Evolutionary conservation across 2,113 vertebrate species (phyloP), one percentile per base, ranked within the genome.

Genomic region (Lasiurus borealis): DNA sequence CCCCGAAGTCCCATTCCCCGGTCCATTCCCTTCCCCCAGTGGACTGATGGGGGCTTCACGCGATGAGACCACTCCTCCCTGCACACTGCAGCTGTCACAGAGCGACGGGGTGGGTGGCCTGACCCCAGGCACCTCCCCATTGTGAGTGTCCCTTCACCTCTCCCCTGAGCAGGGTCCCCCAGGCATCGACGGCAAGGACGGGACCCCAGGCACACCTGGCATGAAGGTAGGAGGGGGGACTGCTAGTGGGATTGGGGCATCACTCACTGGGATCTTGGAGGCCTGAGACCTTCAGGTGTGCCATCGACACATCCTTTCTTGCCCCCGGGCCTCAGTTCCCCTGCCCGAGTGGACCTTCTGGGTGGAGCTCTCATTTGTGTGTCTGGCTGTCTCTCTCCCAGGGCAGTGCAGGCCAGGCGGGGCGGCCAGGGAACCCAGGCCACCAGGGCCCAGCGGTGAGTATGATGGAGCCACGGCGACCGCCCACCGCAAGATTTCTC

Each of bases 171-270:
- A 99, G 99, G 99, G 99, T 92, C 98, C 99, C 68, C 99, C 99
- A 0, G 99, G 99, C 73, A 99, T 99, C 16, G 99, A 99, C n/a
- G 99, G 99, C 95, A 99, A 99, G 97, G 99, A 99, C 0, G 99
- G 99, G 40, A 99, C 99, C 71, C 99, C 99, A 0, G 99, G 99
- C 1, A 98, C 98, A 96, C 99, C 99, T 1, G 99, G 99, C 23
- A 98, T 99, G 95, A 99, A 99, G 99, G 99, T 99, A 98, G 95
- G 97, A 8, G 14, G 15, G 7, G 29, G 75, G 69, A 31, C 2
- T 18, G 12, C 76, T 27, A 31, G 19, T 68, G 25, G 89, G 31
- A 1, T 2, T 44, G 40, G 89, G 77, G 31, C 59, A 9, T 19
- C 25, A 31, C 27, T 57, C 29, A 25, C 19, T 44, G 68, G 59